phyloP scores from a whole-genome alignment of 92 coral and sea anemone species.

The Palythoa caribaeorum region DNA sequence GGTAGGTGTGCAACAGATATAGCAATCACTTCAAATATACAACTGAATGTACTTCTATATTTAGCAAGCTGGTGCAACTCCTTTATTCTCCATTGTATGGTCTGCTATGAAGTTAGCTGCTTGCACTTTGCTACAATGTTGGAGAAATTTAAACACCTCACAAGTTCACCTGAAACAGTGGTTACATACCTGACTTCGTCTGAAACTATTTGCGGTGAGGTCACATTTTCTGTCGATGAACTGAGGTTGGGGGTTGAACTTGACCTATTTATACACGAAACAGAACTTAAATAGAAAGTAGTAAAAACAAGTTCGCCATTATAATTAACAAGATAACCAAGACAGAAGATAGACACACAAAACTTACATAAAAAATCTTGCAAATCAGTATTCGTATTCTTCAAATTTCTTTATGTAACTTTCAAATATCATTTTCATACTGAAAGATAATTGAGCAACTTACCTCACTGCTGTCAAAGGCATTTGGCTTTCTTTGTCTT shows the following conservation, averaged over 20 bases:
- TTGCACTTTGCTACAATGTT: no score
- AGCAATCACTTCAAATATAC: no score
- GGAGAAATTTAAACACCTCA: no score
- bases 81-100: no score
- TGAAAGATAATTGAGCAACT: not conserved
- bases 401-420: no score
- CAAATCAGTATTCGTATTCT: no score
- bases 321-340: not conserved
- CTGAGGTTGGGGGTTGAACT: conserved; percentile 85
- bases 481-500: conserved; percentile 1
- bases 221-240: conserved; percentile 54
- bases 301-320: not conserved
- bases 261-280: conserved; percentile 52
- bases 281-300: not conserved
- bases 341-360: not conserved
- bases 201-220: not conserved
- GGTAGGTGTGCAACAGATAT: no score
- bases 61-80: no score
- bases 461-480: not conserved
- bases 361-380: no score
- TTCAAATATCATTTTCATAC: not conserved
- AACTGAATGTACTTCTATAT: no score
- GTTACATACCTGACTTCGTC: conserved; percentile 44
- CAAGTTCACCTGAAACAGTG: not conserved
- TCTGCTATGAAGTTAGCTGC: no score